Conservation (phyloP, 2,888 invertebrate species). For the Polymixis flavicincta region DNA sequence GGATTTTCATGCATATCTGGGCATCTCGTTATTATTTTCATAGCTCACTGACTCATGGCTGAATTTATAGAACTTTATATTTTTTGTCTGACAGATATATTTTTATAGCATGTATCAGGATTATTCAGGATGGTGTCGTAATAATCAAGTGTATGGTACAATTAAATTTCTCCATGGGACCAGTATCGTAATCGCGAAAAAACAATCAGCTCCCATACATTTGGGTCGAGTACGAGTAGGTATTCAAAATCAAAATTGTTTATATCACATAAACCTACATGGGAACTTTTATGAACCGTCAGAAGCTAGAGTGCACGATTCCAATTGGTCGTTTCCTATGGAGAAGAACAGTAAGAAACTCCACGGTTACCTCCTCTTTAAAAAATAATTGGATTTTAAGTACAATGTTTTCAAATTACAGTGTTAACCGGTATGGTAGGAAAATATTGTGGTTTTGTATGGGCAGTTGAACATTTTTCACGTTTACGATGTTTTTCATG, state of each 20-base stretch:
- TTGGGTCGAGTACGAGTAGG: not conserved
- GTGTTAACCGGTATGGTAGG: no score
- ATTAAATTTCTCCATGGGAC: not conserved
- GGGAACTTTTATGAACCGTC: no score
- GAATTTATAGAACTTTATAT: not conserved
- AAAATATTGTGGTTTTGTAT: not conserved
- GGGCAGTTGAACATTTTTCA: not conserved
- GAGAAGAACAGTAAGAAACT: no score
- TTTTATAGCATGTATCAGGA: not conserved
- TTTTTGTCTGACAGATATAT: not conserved
- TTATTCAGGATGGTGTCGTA: not conserved
- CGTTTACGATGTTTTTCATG: not conserved
- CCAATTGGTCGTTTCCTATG: no score
- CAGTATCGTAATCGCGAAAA: not conserved
- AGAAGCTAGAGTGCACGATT: no score
- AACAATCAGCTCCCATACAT: not conserved
- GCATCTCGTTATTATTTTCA: slow-evolving; percentile 33
- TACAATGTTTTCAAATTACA: no score
- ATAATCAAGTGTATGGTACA: not conserved
- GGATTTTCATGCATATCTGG: slow-evolving; percentile 22
- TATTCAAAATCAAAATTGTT: no score
- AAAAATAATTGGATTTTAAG: no score
- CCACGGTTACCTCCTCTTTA: no score
- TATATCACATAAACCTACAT: no score
- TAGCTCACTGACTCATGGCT: not conserved